These are phyloP conservation scores for Podarcis cretensis DNA, from an alignment of 2,113 vertebrate species.

Conservation along the genomic window DNA sequence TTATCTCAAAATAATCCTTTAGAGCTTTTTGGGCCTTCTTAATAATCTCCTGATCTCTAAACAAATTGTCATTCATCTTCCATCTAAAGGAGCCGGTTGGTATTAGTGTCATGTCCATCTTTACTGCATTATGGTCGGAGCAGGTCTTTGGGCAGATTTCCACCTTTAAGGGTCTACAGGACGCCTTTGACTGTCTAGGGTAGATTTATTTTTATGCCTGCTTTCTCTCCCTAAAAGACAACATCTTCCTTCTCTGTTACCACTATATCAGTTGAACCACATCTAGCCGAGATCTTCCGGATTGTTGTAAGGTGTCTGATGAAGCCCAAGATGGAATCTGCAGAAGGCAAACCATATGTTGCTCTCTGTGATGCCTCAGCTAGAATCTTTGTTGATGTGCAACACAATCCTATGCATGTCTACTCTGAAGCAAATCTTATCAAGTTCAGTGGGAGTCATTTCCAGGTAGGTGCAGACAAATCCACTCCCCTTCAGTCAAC, in stretches of 20 bases:
- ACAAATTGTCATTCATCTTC: too few species aligned
- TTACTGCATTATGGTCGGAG: too few species aligned
- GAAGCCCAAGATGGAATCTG: too few species aligned
- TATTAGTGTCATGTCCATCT: too few species aligned
- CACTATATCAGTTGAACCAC: too few species aligned
- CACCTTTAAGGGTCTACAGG: slow-evolving; percentile 42
- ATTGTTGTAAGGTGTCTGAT: background rate
- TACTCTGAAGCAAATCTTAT: background rate
- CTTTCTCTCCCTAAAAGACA: background rate
- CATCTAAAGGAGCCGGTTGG: too few species aligned
- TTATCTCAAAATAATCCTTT: too few species aligned
- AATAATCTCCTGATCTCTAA: too few species aligned
- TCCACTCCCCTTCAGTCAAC: background rate
- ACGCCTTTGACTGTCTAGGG: background rate
- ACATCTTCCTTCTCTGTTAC: too few species aligned
- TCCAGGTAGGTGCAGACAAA: background rate
- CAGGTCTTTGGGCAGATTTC: too few species aligned
- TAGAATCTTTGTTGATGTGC: background rate
- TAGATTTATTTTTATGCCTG: slow-evolving; percentile 21
- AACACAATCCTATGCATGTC: background rate
- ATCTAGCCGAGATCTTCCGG: background rate
- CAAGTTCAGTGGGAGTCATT: too few species aligned
- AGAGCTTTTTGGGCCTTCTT: too few species aligned
- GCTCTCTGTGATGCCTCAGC: background rate
- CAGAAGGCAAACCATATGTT: background rate